A percentile compares a stretch with the other conserved stretches of the same genome.
These are phyloP conservation scores for Cygnus olor DNA, from an alignment of 2,797 vertebrate genomes.

Conservation along the genomic window DNA sequence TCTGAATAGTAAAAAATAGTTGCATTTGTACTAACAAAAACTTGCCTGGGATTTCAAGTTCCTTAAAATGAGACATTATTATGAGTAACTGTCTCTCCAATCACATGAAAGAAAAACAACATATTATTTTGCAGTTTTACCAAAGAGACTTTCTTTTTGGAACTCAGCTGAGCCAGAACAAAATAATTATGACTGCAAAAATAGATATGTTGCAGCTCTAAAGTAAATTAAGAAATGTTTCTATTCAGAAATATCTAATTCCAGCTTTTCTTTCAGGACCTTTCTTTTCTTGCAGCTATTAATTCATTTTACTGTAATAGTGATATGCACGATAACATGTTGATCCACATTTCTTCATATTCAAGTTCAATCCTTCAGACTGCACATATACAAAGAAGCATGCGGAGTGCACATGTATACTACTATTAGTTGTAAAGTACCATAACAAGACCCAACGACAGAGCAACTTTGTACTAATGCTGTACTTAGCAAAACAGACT, in stretches of 20 bases:
- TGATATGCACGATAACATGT: neutral
- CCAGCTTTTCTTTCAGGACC: neutral
- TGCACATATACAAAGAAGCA: neutral
- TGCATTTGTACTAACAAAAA: constrained; percentile 54
- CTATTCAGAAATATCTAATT: neutral
- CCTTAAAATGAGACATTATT: constrained; percentile 29
- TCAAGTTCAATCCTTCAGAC: neutral
- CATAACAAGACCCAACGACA: neutral
- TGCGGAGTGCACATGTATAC: neutral
- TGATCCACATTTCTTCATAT: neutral
- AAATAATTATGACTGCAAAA: constrained; percentile 2
- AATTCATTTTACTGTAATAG: neutral
- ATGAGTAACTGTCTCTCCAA: neutral
- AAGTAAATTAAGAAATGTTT: neutral
- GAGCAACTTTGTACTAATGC: neutral
- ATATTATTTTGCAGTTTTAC: constrained; percentile 8
- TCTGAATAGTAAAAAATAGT: constrained; percentile 60
- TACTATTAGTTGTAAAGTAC: neutral
- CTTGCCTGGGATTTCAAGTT: constrained; percentile 9
- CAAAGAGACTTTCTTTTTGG: neutral
- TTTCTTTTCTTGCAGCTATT: neutral
- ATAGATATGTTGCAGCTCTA: neutral
- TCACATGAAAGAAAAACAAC: neutral
- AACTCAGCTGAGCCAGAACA: neutral
- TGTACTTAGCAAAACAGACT: neutral